Base-by-base conservation (phyloP, 2,888 invertebrate species). In the Incurvaria masculella region DNA sequence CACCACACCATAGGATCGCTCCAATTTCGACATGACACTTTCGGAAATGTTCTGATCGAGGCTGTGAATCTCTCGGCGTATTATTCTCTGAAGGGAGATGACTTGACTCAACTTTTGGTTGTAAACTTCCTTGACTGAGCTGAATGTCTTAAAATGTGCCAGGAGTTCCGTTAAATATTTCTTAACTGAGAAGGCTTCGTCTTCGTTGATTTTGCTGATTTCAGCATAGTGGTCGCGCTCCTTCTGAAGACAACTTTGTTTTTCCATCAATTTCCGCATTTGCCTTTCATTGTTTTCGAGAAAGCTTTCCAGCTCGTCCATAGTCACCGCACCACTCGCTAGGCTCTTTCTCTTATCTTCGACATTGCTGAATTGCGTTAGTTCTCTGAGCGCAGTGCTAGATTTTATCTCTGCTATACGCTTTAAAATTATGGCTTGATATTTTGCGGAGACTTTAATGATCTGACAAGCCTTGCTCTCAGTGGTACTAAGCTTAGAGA, bases 301-400 rank as follows among this genome's bases (percentile, higher is more conserved):
- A 60, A 76, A 78, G 56, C 70, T 72, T 54, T 78, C 78, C 16
- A 78, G 57, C 46, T 76, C 75, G 50, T 76, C 74, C 69, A 75
- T 73, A 0, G 75, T 75, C 5, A 78, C 62, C 1, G 68, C 60
- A 5, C 73, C 76, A 0, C 69, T 65, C 48, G 57, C 66, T 11
- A 74, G 52, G 40, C 67, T 65, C 4, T 72, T 64, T 46, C 68
- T 60, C 8, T 73, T 50, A 4, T 75, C 75, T 20, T 74, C 75
- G 14, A 65, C 53, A 52, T 73, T 75, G 0, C 73, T 70, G 42
- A 69, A 71, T 49, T 78, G 78, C 0, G 72, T 74, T 40, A 78
- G 54, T 52, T 78, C 78, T 51, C 74, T 75, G 19, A 78, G 55
- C 1, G 73, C 69, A 0, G 70, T 71, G 46, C 68, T 74, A 2